phyloP scores from a whole-genome alignment of 2,888 invertebrate genomes.

The Notocelia uddmanniana region DNA sequence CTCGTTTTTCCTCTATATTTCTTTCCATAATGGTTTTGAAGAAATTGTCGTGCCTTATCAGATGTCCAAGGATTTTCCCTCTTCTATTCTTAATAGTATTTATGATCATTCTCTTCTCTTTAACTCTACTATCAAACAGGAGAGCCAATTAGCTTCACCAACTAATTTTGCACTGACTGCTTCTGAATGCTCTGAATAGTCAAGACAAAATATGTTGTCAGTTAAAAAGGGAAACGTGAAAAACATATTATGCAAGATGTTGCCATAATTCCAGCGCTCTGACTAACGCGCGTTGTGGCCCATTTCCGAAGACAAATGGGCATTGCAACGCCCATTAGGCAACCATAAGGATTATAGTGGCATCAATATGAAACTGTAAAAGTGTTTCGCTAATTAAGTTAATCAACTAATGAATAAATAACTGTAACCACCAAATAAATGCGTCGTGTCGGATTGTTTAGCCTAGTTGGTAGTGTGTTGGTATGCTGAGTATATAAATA shows the following conservation, averaged over 20 bases:
- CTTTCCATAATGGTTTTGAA: no score
- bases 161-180: background rate
- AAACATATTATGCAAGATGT: constrained; percentile 42
- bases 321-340: constrained; percentile 13
- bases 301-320: constrained; percentile 37
- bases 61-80: no score
- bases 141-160: constrained; percentile 10
- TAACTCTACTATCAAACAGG: background rate
- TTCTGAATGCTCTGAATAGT: constrained; percentile 30
- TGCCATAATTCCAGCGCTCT: constrained; percentile 29
- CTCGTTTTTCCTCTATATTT: no score
- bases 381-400: background rate
- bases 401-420: background rate
- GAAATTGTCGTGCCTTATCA: no score
- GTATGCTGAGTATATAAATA: no score
- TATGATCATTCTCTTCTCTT: no score
- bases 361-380: background rate
- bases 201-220: constrained; percentile 37
- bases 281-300: constrained; percentile 35
- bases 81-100: no score
- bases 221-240: constrained; percentile 33
- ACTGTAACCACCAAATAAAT: no score
- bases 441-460: no score
- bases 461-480: no score
- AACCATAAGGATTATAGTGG: constrained; percentile 10